Base-by-base conservation (phyloP, 1,140 invertebrate genomes). In the Drosophila sp. region DNA sequence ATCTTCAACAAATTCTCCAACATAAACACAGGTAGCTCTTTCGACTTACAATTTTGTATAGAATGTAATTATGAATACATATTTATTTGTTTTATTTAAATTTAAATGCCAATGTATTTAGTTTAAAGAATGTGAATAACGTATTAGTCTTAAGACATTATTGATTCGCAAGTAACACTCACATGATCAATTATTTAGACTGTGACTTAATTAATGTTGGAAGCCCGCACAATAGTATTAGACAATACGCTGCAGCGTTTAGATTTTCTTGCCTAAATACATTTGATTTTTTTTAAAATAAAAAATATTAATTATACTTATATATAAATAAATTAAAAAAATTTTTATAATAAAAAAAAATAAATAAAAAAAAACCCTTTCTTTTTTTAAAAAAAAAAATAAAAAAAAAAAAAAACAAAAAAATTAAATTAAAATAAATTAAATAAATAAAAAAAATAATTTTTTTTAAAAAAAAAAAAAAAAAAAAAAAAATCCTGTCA, bases 191-290 rank as follows among this genome's bases (percentile, higher is more conserved):
- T 50, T 63, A 56, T 55, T 30, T 50, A 86, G 78, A 85, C 81
- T 77, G 69, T 81, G 72, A 85, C 64, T 66, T 69, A 75, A 86
- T 86, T 50, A 50, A 50, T 50, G 44, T 50, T 50, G 8, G 44
- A 50, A 50, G 1, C 44, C 23, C 44, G 44, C 44, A 50, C 44
- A 50, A 83, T 58, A 83, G 72, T 68, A 66, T 70, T 67, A 75
- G 60, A 74, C 40, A 47, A 62, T 40, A 58, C 38, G 54, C 35
- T 57, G 56, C 72, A 50, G 65, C 66, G 56, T 54, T 62, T 82
- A 50, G 65, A 63, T 71, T 87, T 86, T 86, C 79, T 87, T 87
- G 82, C 72, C 76, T 86, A 71, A 66, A 71, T 74, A 79, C 82
- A 81, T 74, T 81, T 70, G 74, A 68, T 66, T 85, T 80, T 76